Evolutionary conservation across 2,113 vertebrate genomes (phyloP), one percentile per base, ranked within the genome.

Genomic region (Tenebrosternarchus preto): DNA sequence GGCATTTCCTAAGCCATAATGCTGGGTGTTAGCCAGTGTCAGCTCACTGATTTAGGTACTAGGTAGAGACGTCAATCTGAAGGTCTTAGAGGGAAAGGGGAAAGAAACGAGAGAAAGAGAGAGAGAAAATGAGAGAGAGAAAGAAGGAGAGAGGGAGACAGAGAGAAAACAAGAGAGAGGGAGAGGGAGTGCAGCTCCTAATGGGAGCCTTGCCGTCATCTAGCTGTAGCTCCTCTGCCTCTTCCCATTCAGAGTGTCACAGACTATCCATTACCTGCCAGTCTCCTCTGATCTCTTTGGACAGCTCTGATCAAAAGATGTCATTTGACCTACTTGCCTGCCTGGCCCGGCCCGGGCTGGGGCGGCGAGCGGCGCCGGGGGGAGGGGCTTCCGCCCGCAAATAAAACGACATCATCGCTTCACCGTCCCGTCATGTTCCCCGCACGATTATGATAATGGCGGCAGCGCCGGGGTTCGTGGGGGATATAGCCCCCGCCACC

Each of bases 331-430:
- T 93, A 95, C 95, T 96, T 94, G 88, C 92, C 92, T 90, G 92
- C 93, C 93, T 94, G 95, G 86, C 74, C 86, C 64, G 12, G 87
- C 84, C 86, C 72, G 78, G 76, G 8, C 70, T 78, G 76, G 82
- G 85, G 82, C 50, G 36, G 36, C 4, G 75, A 77, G 76, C n/a
- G 80, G 80, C 76, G 56, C 29, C 57, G 36, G 25, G 63, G 17
- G 68, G 66, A 85, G 60, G 95, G 94, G 93, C 92, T 78, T 94
- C 93, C 89, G 90, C 94, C 95, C 95, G 95, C 96, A 99, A 98
- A 99, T 97, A 99, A 98, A 98, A 97, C 95, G 97, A 99, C 98
- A 98, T 96, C 95, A 98, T 98, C 96, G 95, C 95, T 99, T 98
- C 96, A 95, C 95, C 94, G 95, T 96, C 94, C 96, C 95, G 97